Evolutionary conservation across 2,888 invertebrate genomes (phyloP).

Genomic region (Pristionchus arcanus): DNA sequence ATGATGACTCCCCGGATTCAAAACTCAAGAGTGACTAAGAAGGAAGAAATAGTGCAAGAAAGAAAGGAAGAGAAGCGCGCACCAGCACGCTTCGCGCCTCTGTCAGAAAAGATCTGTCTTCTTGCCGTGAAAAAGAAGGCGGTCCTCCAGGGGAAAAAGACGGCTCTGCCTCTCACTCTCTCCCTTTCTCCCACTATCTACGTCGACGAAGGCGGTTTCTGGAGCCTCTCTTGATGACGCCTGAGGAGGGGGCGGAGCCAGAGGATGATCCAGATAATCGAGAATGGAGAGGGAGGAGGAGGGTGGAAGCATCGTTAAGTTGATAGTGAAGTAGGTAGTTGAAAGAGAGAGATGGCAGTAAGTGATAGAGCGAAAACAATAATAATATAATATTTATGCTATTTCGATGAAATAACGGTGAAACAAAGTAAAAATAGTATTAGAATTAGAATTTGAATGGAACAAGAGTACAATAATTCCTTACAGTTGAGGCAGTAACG

Average conservation of each 20-base stretch:
- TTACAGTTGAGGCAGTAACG: too few species aligned
- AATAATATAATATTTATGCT: too few species aligned
- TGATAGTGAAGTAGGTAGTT: too few species aligned
- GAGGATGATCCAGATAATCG: slow-evolving; percentile 14
- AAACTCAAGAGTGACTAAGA: not conserved
- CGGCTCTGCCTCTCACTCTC: not conserved
- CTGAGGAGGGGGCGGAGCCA: not conserved
- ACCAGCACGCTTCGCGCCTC: not conserved
- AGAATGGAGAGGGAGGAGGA: not conserved
- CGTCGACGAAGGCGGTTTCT: not conserved
- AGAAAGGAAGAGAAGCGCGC: not conserved
- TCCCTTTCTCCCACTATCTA: not conserved
- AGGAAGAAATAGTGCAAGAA: not conserved
- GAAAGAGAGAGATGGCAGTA: not conserved
- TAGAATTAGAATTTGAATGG: too few species aligned
- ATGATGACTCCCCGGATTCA: not conserved
- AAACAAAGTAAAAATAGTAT: too few species aligned
- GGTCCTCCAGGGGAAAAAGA: not conserved
- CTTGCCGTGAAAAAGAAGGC: slow-evolving; percentile 12
- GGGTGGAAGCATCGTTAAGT: not conserved
- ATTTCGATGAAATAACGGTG: too few species aligned
- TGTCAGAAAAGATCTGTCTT: not conserved
- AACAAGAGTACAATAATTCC: too few species aligned
- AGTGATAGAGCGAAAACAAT: not conserved
- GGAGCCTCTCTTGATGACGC: not conserved